Evolutionary conservation across 2,797 vertebrate genomes (phyloP), one percentile per base, ranked within the genome.

Genomic region (Enteromius viviparus): DNA sequence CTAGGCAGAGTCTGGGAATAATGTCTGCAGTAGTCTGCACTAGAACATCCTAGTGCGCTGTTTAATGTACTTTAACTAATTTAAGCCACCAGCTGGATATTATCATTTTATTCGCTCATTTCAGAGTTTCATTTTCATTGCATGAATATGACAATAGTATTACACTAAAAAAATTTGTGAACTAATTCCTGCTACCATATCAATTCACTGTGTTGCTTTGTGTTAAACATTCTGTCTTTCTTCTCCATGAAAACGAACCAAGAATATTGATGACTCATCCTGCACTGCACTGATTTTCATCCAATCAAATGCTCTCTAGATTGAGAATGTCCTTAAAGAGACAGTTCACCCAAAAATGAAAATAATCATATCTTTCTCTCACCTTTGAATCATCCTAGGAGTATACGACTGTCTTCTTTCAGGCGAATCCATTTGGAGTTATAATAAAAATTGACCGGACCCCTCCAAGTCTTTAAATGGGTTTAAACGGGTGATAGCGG

Each of bases 1-100:
- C 58, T 66, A 34, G 34, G 53, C 74, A 64, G 64, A 66, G 70
- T 68, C 71, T 76, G 62, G 80, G 72, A 83, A 84, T 76, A 75
- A 68, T 70, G 29, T 82, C 62, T 65, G 60, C 75, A 78, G 49
- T 29, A 40, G 34, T 26, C 65, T 51, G 37, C 34, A 53, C 40
- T 83, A 80, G 53, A 26, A 70, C 84, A 83, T 21, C 19, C 8
- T 19, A 65, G 12, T 47, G 23, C 49, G 17, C 12, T 1, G 64
- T 68, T 83, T 83, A 69, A 70, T 78, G 65, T 42, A 76, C 75
- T 58, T 78, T 19, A 60, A 26, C 40, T 71, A 77, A 69, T 78
- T 42, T 70, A 70, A 51, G 51, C 29, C 40, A 45, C 17, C 15
- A n/a, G 49, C 72, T 68, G 34, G 60, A 76, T 42, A 40, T 53